Conservation (phyloP, 2,113 vertebrate genomes). For the Physeter macrocephalus region DNA sequence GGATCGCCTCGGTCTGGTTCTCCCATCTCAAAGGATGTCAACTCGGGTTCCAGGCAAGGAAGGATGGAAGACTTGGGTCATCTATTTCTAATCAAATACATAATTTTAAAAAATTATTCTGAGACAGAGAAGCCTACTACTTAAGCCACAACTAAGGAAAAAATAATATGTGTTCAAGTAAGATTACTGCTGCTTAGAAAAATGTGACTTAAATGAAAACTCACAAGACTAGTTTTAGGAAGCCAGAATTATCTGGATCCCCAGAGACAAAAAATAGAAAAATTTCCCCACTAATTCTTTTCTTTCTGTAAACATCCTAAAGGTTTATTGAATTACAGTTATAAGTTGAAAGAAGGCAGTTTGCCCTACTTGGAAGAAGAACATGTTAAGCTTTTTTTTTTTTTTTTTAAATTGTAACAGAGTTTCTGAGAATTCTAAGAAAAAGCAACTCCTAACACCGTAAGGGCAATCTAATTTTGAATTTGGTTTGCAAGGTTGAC, state of each 20-base stretch:
- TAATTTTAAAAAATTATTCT: constrained; percentile 42
- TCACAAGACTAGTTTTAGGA: background rate
- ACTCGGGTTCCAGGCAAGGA: background rate
- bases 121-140: background rate
- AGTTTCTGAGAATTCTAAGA: constrained; percentile 36
- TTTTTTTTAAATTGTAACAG: background rate
- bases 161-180: background rate
- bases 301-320: constrained; percentile 30
- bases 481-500: constrained; percentile 5
- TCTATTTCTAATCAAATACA: constrained; percentile 66
- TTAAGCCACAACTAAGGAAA: background rate
- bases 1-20: background rate
- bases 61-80: constrained; percentile 40
- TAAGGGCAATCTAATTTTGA: constrained; percentile 15
- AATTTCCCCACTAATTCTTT: background rate
- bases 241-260: constrained; percentile 29
- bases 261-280: constrained; percentile 31
- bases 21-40: background rate
- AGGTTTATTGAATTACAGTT: constrained; percentile 28
- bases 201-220: constrained; percentile 27
- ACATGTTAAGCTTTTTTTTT: background rate
- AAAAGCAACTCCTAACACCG: constrained; percentile 13
- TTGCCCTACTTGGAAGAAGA: constrained; percentile 15
- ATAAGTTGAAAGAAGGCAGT: constrained; percentile 23
- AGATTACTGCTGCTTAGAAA: background rate